Evolutionary conservation across 2,113 vertebrate species (phyloP), one percentile per base, ranked within the genome.

Genomic region (Leptocoma aspasia): DNA sequence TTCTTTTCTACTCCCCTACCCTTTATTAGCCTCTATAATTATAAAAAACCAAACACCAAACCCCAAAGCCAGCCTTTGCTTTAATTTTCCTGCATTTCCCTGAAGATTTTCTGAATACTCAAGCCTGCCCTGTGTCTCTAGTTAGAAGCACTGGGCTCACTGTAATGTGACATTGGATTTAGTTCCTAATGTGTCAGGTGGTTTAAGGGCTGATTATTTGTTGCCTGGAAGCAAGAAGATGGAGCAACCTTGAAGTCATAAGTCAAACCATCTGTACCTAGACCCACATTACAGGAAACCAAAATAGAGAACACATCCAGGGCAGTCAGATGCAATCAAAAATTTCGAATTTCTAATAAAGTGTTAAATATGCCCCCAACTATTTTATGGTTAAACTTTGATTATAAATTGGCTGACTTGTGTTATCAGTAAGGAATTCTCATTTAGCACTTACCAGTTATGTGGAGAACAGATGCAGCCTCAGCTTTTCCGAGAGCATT

Each of bases 401-500:
- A 49, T 88, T 63, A 68, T 44, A 6, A 70, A 91, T 81, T 39
- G 39, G 21, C 21, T 72, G 19, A 23, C 23, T 82, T 71, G 16
- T 86, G 42, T 72, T 79, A 92, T 84, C 64, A 64, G 56, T 52
- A 59, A 76, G 65, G 77, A 94, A 81, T 37, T 85, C 24, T 44
- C 53, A 72, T 59, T 33, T 68, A 82, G 63, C 78, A 91, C 98
- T 96, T 82, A 98, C 99, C 98, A 61, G 94, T 72, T 83, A 99
- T 65, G 52, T 86, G 97, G 44, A 99, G 97, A 26, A 96, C 33
- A 49, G 98, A 97, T 1, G 89, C 72, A 42, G 98, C 98, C 28
- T 94, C 70, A 13, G 98, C 97, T 96, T 98, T 98, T 83, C 99
- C 99, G 0, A 99, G 95, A 27, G 93, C 92, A 20, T 98, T 99